Base-by-base conservation (phyloP, 2,797 vertebrate genomes). In the Acomys russatus region DNA sequence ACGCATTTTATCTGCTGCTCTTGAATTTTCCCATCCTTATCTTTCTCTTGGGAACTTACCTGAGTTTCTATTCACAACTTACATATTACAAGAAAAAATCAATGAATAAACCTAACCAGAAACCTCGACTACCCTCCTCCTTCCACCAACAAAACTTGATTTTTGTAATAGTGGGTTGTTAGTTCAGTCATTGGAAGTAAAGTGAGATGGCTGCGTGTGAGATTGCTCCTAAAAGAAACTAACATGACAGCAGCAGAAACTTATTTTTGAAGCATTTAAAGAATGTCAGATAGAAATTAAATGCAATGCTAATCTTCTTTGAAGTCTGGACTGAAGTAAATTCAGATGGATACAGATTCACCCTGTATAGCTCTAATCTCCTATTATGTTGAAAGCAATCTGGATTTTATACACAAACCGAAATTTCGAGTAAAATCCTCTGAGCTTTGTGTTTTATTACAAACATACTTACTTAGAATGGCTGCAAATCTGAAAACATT, bases 301-400 rank as follows among this genome's bases (percentile, higher is more conserved):
- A 95, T 44, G 71, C 10, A 44, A 88, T 80, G 18, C 91, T 97
- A 97, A 97, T 89, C 59, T 95, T 51, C 5, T 94, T 44, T 95
- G 64, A 97, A 96, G 28, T 90, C 49, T 95, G 61, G 68, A 33
- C 28, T 91, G 96, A 97, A 87, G 66, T 86, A 94, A 96, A 97
- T 86, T 98, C 88, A 97, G 88, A 96, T 94, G 97, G 71, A n/a
- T 97, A 98, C 95, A 95, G 96, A 97, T 87, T 90, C 66, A 97
- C 38, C 95, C 30, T 61, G 78, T 93, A 91, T 93, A 98, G 97
- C 83, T 70, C 97, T 97, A 97, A 93, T 96, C 96, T 97, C 95
- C 82, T 25, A 91, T 97, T 98, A 98, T 79, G 54, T 94, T 94
- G 98, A 98, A 98, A 93, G 97, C 95, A 97, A 97, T 98, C 85